Conservation (phyloP, 2,888 invertebrate species). For the Eulithis testata region DNA sequence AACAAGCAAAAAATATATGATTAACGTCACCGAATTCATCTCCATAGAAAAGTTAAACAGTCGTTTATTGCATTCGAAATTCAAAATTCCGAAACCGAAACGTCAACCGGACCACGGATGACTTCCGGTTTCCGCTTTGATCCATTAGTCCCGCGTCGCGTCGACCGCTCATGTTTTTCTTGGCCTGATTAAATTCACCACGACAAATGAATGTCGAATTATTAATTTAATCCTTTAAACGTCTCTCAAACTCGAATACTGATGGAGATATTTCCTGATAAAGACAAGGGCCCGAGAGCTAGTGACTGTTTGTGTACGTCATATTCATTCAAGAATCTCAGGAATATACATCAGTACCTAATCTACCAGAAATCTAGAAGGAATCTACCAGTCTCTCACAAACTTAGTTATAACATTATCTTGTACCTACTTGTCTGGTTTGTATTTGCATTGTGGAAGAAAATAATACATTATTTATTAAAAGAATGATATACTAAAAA, state of each 20-base stretch:
- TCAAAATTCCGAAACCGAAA: constrained; percentile 19
- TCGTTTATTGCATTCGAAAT: not conserved
- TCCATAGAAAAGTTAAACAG: not conserved
- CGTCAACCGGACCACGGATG: constrained; percentile 31
- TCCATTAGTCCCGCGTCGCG: constrained; percentile 44
- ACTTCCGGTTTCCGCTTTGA: constrained; percentile 32
- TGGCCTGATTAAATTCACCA: constrained; percentile 50
- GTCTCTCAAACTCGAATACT: constrained; percentile 35
- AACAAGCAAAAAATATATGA: too few relatives aligned
- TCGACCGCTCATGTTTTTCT: constrained; percentile 41
- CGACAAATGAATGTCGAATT: constrained; percentile 48
- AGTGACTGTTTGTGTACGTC: constrained; percentile 5
- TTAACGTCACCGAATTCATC: too few relatives aligned
- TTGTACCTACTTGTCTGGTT: too few relatives aligned
- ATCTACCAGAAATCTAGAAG: too few relatives aligned
- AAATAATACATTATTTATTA: too few relatives aligned
- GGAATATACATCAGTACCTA: not conserved
- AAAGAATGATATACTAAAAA: too few relatives aligned
- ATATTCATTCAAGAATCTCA: not conserved
- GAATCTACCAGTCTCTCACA: too few relatives aligned
- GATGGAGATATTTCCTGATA: constrained; percentile 31
- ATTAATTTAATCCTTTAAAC: constrained; percentile 48
- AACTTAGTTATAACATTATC: too few relatives aligned
- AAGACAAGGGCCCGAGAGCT: constrained; percentile 12
- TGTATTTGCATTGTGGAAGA: too few relatives aligned